Base-by-base conservation (phyloP, 2,888 invertebrate genomes). In the Caenorhabditis imperialis region DNA sequence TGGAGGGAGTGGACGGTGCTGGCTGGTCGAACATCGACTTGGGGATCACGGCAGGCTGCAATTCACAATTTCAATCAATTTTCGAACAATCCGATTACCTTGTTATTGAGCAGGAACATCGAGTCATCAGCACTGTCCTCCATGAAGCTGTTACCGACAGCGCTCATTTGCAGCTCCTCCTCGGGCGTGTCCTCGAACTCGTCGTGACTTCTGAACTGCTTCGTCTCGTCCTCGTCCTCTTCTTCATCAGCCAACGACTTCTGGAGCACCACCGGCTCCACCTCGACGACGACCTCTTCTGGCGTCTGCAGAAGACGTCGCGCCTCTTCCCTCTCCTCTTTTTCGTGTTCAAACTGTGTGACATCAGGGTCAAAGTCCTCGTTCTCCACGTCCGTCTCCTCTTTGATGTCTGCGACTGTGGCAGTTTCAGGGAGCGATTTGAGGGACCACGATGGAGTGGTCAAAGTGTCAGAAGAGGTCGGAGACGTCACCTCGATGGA, bases 181-280 rank as follows among this genome's bases (percentile, higher is more conserved):
- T 70, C 69, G 5, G 53, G 18, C 33, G 30, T 50, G 20, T 51
- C 33, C 16, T 71, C 70, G 18, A 62, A 61, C 18, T 71, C 61
- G 20, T 71, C 62, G 14, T 37, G 45, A 14, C 27, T 44, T 0
- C 18, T n/a, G 18, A 71, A 71, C 44, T 47, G 48, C 22, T 62
- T 72, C 14, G 45, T 72, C 30, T 72, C 72, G 25, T 72, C 72
- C n/a, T 45, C 48, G 27, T 63, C 71, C 4, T 62, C 70, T n/a
- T 61, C 61, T 42, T 42, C n/a, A 18, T 12, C 42, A 42, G 42
- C 18, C 3, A 7, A 6, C 20, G 38, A 25, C 25, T 8, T 5
- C 25, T 14, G 14, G 3, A 30, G 8, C 7, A 1, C 48, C 18
- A 8, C 25, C 6, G 16, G 18, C 5, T 2, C 20, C 7, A 3